Base-by-base conservation (phyloP, 2,888 invertebrate species). In the Ormia ochracea region DNA sequence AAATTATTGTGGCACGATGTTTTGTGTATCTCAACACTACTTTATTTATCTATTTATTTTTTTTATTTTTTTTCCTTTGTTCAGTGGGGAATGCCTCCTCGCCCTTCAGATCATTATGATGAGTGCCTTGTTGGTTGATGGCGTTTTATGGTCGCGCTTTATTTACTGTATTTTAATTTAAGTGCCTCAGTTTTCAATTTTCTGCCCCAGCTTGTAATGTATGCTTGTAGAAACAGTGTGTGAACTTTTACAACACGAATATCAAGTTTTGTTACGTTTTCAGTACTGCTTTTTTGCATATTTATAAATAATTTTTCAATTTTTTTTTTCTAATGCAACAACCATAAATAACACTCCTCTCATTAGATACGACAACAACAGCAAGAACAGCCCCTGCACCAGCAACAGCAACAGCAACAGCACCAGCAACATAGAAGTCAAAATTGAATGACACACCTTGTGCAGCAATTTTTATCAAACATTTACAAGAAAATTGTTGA, bases 401-500 rank as follows among this genome's bases (percentile, higher is more conserved):
- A 17, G n/a, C 38, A 36, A 68, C 28, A 54, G n/a, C 4, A 52
- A 31, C 43, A 38, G 23, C 23, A 26, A 54, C 19, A 43, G 4
- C 2, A 66, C 10, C 26, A 68, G 31, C 21, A 63, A 36, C 4
- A 17, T 43, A 50, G 56, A 12, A 41, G 45, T 14, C 19, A 48
- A 59, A 56, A 36, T 28, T 12, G 26, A 52, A 65, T 70, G 79
- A 80, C 79, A 80, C 79, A 80, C 79, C 79, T 80, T 75, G 59
- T 74, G 58, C 56, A 74, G 74, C 69, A 74, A 69, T 78, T 75
- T 66, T 61, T 17, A 19, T 45, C 43, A 59, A 59, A 43, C 59
- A 43, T 38, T 48, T 23, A 58, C 26, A 70, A 65, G 9, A 58
- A 65, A 58, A 70, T 54, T 45, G 28, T 45, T 54, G 14, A 54